Evolutionary conservation across 2,113 vertebrate genomes (phyloP), one percentile per base, ranked within the genome.

Genomic region (Sorex araneus): DNA sequence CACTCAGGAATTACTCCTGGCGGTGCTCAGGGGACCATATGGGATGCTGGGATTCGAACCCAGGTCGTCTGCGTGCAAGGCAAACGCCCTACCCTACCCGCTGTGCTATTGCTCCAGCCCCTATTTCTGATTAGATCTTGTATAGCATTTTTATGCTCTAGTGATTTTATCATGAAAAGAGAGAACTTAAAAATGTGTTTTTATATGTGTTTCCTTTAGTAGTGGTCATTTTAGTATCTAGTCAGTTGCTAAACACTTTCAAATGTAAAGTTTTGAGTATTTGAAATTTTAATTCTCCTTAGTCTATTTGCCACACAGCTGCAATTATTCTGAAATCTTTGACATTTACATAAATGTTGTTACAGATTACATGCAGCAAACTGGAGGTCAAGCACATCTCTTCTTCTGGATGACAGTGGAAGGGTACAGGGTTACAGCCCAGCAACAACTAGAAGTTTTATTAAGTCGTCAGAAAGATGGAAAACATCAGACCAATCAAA

Each of bases 371-470:
- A 99, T 99, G 99, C 99, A 99, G 98, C 98, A 98, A 85, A 99
- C 98, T 64, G 99, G 99, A 85, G 99, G 99, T 76, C 99, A 99
- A 97, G 99, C 99, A 8, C 99, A 99, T 97, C 98, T 99, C 89
- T 99, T 99, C 97, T 99, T 99, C 98, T 99, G 99, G 99, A 98
- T 99, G 97, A 99, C 99, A 7, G 99, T 99, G 94, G 99, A 99
- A 98, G 99, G 99, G 54, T 99, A 99, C 98, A 98, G 99, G 95
- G 99, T 99, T 95, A 99, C 99, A 0, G 99, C 99, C 0, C 99
- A 99, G 92, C 99, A 99, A 94, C 99, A 99, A 97, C 98, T 99
- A 87, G 98, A 99, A 96, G 99, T 98, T 94, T 98, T 99, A 97
- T 97, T 97, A 94, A 97, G 97, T 96, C 98, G 97, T 89, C 98